Evolutionary conservation across 1,140 invertebrate species (phyloP).

Genomic region (Oncopeltus fasciatus): DNA sequence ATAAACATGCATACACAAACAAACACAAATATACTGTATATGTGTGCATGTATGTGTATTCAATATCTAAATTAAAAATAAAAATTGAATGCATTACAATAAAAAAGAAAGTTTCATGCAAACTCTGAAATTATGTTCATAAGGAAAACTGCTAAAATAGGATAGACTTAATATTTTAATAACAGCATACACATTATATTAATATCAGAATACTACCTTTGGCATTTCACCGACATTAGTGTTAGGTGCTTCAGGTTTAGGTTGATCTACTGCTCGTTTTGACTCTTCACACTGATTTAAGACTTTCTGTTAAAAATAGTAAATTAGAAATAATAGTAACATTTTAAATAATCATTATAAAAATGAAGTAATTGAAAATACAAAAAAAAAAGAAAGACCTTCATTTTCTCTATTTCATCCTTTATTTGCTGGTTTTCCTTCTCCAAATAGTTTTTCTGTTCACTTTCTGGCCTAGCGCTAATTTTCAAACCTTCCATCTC

Average conservation of each 20-base stretch:
- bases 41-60: too few species aligned
- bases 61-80: background rate
- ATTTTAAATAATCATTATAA: background rate
- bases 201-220: background rate
- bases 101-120: background rate
- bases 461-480: background rate
- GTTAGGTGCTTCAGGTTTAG: background rate
- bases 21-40: too few species aligned
- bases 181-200: too few species aligned
- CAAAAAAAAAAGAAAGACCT: background rate
- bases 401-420: slow-evolving; percentile 6
- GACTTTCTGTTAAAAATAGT: background rate
- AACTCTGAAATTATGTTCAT: too few species aligned
- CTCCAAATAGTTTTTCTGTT: background rate
- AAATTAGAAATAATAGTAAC: background rate
- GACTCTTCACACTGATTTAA: background rate
- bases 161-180: too few species aligned
- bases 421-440: background rate
- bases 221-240: background rate
- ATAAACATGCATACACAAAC: too few species aligned
- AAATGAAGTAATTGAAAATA: background rate
- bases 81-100: background rate
- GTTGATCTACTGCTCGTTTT: background rate
- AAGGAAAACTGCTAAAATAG: too few species aligned
- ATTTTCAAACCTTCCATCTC: background rate